Conservation (phyloP, 37 sponge, comb jelly and placozoan species). For the Haliclona indistincta region DNA sequence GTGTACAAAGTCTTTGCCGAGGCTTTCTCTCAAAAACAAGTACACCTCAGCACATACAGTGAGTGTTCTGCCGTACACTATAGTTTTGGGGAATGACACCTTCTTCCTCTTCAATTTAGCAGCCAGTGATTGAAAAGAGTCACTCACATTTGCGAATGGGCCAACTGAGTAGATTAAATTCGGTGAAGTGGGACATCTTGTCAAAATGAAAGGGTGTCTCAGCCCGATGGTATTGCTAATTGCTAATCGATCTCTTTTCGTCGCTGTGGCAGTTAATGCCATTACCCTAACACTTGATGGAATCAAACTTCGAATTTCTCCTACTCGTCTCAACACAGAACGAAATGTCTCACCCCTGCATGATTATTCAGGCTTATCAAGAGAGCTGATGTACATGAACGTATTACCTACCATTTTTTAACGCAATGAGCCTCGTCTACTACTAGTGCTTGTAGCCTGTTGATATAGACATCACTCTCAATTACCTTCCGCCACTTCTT, state of each 20-base stretch:
- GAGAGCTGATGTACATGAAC: too few relatives aligned
- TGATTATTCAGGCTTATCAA: too few relatives aligned
- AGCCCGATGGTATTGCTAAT: conserved; percentile 20
- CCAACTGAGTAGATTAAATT: conserved; percentile 25
- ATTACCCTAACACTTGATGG: conserved; percentile 21
- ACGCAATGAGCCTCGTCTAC: too few relatives aligned
- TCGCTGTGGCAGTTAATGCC: conserved; percentile 51
- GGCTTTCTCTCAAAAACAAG: not conserved
- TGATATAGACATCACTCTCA: too few relatives aligned
- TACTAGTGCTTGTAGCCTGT: too few relatives aligned
- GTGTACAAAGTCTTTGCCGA: conserved; percentile 1
- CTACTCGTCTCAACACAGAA: conserved; percentile 3
- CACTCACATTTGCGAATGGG: not conserved
- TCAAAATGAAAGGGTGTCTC: conserved; percentile 18
- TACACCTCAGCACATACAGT: not conserved
- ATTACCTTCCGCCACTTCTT: too few relatives aligned
- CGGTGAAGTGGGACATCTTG: not conserved
- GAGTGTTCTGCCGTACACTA: not conserved
- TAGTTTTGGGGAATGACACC: not conserved
- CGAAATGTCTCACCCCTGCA: too few relatives aligned
- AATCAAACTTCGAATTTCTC: conserved; percentile 35
- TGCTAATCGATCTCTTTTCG: conserved; percentile 2
- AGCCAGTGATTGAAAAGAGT: not conserved
- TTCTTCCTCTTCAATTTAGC: not conserved
- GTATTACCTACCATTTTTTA: too few relatives aligned